phyloP scores from a whole-genome alignment of 2,797 vertebrate genomes.

The Rallus crepitans region DNA sequence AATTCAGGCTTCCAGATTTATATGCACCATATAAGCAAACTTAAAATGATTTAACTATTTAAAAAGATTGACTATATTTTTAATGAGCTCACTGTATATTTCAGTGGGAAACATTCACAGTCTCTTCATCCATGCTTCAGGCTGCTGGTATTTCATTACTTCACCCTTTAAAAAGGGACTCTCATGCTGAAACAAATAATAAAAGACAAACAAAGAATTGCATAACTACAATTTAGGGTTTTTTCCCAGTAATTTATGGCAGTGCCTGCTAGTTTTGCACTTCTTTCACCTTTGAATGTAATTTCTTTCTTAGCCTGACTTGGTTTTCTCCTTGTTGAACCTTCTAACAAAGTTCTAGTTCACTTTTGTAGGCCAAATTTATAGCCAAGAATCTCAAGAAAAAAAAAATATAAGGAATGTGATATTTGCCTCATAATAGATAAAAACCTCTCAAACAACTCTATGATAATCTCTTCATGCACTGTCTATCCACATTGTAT shows the following conservation, averaged over 20 bases:
- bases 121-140: background rate
- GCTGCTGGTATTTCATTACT: background rate
- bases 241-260: background rate
- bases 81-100: constrained; percentile 48
- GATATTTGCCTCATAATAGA: background rate
- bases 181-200: background rate
- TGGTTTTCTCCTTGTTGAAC: background rate
- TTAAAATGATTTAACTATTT: constrained; percentile 53
- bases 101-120: background rate
- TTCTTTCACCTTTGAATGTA: background rate
- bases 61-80: constrained; percentile 48
- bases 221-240: background rate
- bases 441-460: background rate
- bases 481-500: background rate
- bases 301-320: background rate
- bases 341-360: background rate
- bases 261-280: background rate
- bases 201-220: background rate
- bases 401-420: background rate
- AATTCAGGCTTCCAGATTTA: constrained; percentile 28
- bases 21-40: constrained; percentile 28
- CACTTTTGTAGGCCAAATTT: background rate
- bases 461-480: background rate
- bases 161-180: background rate
- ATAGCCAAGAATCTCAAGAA: background rate